Conservation (phyloP, 2,888 invertebrate genomes). For the Oconnorella tubifera region DNA sequence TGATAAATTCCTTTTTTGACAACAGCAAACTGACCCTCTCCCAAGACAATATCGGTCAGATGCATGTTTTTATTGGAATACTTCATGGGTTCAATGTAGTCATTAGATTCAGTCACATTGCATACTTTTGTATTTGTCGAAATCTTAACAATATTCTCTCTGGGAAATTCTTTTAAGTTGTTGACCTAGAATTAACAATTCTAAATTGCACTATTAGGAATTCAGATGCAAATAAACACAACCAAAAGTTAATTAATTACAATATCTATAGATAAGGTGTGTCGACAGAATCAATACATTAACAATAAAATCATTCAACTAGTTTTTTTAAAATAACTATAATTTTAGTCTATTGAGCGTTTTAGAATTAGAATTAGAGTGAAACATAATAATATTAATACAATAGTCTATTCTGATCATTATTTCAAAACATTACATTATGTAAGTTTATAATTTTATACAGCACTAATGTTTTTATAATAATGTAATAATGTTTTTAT, state of each 20-base stretch:
- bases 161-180: not conserved
- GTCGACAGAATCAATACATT: not conserved
- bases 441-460: too few relatives aligned
- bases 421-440: too few relatives aligned
- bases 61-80: constrained; percentile 9
- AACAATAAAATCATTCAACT: not conserved
- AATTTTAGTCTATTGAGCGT: too few relatives aligned
- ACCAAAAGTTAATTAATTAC: not conserved
- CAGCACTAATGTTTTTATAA: too few relatives aligned
- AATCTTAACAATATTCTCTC: not conserved
- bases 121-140: too few relatives aligned
- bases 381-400: too few relatives aligned
- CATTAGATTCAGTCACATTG: too few relatives aligned
- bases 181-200: not conserved
- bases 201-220: not conserved
- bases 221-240: not conserved
- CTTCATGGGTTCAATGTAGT: too few relatives aligned
- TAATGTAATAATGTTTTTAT: too few relatives aligned
- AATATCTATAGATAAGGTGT: not conserved
- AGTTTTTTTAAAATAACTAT: too few relatives aligned
- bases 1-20: constrained; percentile 1
- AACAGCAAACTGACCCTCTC: constrained; percentile 12
- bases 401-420: too few relatives aligned
- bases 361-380: too few relatives aligned
- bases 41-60: not conserved